Conservation (phyloP, 2,113 vertebrate genomes). For the Phrynocephalus versicolor region DNA sequence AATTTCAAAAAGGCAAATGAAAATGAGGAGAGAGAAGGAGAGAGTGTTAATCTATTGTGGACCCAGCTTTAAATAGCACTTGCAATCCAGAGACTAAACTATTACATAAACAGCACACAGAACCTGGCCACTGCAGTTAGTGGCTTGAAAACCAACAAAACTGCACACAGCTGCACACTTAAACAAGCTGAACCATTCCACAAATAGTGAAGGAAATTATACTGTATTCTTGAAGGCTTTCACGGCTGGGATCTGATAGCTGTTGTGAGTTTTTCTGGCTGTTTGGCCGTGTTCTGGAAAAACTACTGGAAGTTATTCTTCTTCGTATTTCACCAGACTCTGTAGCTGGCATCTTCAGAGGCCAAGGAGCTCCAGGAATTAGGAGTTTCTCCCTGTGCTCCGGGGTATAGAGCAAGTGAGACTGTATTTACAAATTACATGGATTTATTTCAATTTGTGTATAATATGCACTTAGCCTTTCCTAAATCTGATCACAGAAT, state of each 20-base stretch:
- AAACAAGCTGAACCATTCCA: not conserved
- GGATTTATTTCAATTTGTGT: not conserved
- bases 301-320: too few relatives aligned
- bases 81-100: not conserved
- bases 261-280: too few relatives aligned
- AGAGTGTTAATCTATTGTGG: not conserved
- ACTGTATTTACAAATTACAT: too few relatives aligned
- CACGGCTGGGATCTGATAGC: too few relatives aligned
- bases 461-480: not conserved
- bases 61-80: not conserved
- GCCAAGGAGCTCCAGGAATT: too few relatives aligned
- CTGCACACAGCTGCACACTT: not conserved
- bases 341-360: too few relatives aligned
- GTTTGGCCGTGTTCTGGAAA: too few relatives aligned
- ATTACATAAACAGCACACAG: not conserved
- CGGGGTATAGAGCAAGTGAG: too few relatives aligned
- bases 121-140: not conserved
- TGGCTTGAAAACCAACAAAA: not conserved
- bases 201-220: not conserved
- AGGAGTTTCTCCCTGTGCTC: too few relatives aligned
- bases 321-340: too few relatives aligned
- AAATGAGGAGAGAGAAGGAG: not conserved
- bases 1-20: not conserved
- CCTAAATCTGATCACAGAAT: not conserved
- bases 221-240: too few relatives aligned